Base-by-base conservation (phyloP, 2,888 invertebrate genomes). In the Hedychridium roseum region DNA sequence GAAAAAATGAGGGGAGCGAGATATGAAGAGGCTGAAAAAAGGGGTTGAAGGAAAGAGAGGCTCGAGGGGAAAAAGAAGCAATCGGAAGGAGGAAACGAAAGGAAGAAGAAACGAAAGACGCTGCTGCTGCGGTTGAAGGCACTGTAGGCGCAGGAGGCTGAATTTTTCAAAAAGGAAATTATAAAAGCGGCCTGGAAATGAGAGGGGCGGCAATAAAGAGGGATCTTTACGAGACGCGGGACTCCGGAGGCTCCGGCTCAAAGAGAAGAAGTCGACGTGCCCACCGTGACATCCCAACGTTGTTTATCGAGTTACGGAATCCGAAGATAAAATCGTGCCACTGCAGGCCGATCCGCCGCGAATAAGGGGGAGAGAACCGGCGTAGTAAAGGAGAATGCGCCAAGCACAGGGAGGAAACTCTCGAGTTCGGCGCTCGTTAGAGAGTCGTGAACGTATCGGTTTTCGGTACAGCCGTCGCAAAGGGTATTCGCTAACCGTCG, bases 221-320 rank as follows among this genome's bases (percentile, higher is more conserved):
- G 68, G 71, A 76, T 74, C 70, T 76, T 78, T 78, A 78, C 64
- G 78, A 73, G 74, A 76, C 69, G 66, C 60, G 54, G 64, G 57
- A 62, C 64, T 73, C 69, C 65, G 60, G 70, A 64, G 50, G 59
- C 56, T 52, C 60, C 37, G 43, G 46, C 32, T 30, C 48, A 50
- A 45, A 41, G 46, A 54, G 57, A 58, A 57, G 60, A 58, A 57
- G 57, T 52, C 54, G 64, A 50, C 54, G 53, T 50, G 57, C 54
- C 60, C 54, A 58, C 64, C 68, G 66, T 73, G 73, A 74, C 74
- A 65, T 66, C 67, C 71, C 60, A 50, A 40, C 55, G 60, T 64
- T 66, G 64, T 63, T 64, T 64, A 64, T 64, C 64, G 66, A 66
- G 66, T 66, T 64, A 64, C 66, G 57, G 57, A 63, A 64, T 66